Conservation (phyloP, 2,113 vertebrate genomes). For the Calyptomena viridis region DNA sequence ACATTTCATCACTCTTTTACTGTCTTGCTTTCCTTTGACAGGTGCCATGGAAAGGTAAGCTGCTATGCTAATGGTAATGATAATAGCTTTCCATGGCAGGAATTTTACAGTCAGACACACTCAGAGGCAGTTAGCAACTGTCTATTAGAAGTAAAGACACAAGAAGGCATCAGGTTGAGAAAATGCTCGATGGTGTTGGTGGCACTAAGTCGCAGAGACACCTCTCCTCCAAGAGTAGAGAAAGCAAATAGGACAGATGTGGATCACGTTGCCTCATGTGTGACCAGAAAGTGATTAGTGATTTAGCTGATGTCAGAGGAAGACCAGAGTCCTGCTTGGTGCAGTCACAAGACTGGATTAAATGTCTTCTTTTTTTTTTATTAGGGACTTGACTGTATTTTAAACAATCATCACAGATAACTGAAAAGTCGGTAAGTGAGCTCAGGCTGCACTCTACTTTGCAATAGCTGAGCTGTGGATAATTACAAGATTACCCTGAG, state of each 20-base stretch:
- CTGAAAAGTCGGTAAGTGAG: conserved; percentile 1
- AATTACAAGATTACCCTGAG: conserved; percentile 28
- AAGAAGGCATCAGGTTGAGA: background rate
- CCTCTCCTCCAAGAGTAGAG: rapidly evolving
- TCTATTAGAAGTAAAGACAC: background rate
- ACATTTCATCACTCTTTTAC: background rate
- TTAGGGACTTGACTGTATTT: conserved; percentile 6
- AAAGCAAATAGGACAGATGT: background rate
- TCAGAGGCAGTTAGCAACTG: background rate
- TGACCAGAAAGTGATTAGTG: background rate
- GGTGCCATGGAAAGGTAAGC: background rate
- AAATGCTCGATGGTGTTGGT: background rate
- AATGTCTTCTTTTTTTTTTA: background rate
- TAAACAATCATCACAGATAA: conserved; percentile 25
- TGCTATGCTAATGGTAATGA: background rate
- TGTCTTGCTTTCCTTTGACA: background rate
- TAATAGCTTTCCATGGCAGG: background rate
- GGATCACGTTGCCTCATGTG: background rate
- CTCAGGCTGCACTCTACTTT: conserved; percentile 8
- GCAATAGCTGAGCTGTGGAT: conserved; percentile 16
- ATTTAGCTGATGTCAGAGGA: background rate
- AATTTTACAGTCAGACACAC: background rate
- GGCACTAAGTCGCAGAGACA: background rate
- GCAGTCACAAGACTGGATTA: background rate
- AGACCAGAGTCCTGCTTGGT: background rate